Evolutionary conservation across 2,797 vertebrate genomes (phyloP), one percentile per base, ranked within the genome.

Genomic region (Todus mexicanus): DNA sequence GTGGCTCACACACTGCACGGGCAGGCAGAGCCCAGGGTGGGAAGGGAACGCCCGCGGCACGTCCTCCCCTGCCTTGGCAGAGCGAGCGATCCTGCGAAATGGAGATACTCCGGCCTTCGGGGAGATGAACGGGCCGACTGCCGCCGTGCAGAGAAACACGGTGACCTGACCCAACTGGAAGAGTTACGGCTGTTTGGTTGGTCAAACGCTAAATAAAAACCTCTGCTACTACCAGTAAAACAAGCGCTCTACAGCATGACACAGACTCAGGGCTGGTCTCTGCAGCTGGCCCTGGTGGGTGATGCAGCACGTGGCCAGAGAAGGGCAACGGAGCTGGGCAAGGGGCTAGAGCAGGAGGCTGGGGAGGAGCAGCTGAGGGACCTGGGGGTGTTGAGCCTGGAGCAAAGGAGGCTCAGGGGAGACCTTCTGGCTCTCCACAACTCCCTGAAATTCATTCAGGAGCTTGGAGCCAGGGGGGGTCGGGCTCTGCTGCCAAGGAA

Each of bases 211-310:
- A 8, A 68, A 50, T 13, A 47, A 59, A 47, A n/a, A 0, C 17
- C 23, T n/a, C 23, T 13, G 23, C 6, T 2, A 2, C 12, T 15
- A 31, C 12, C 26, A n/a, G 43, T 21, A 17, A 38, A 56, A 42
- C 11, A 21, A 48, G 29, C 1, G 6, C 20, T n/a, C 19, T 18
- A 1, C 42, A 43, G 38, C 7, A 33, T 5, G 15, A 4, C 9
- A 15, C 13, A 3, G 3, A 19, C 29, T 16, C 26, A 5, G 35
- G 40, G 33, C 51, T 16, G 37, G 40, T 4, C 60, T 22, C 37
- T 12, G 47, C 45, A 40, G 40, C 42, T 17, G 40, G 9, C 18
- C 48, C 2, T 0, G 0, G 0, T 3, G 3, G 7, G 57, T 27
- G 19, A 22, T 11, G 22, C 40, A 1, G 6, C 0, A 6, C 1